Evolutionary conservation across 1,140 invertebrate species (phyloP), one percentile per base, ranked within the genome.

Genomic region (Platyscapa corneri): DNA sequence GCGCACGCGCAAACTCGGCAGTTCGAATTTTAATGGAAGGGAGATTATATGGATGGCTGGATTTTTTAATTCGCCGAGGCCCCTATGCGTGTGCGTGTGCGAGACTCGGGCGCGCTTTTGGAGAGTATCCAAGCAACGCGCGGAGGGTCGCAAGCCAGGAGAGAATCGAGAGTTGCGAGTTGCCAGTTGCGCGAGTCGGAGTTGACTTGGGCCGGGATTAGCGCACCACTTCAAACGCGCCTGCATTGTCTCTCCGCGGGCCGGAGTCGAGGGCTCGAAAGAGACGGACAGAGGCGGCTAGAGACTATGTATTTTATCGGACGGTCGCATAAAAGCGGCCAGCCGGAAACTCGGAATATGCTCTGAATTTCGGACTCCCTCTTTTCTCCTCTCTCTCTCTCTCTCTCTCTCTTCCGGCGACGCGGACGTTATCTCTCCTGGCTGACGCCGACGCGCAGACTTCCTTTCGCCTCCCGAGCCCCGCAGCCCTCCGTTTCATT

Each of bases 311-410:
- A 80, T 74, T 85, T 89, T 88, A 87, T 87, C 82, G 82, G 86
- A 60, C 84, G 67, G 34, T 75, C 86, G 82, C 87, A 89, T 86
- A 84, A 87, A 88, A 72, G 72, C 88, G 77, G 37, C 83, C 86
- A 70, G 70, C 82, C 86, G 88, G 83, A 89, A 88, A 67, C 64
- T 67, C 82, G 42, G 72, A 88, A 88, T 88, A 87, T 87, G 85
- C 78, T 83, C 82, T 60, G 85, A 89, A 84, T 87, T 89, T 87
- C 76, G 74, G 74, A 30, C 72, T 39, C 42, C 74, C 32, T 49
- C 49, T 80, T 82, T 49, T 83, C 83, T 78, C 32, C 30, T n/a
- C 72, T 39, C 42, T 67, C 32, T 49, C 49, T 80, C 83, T 78
- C 32, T 20, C 72, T 39, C 42, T 67, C 32, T 49, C 49, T 80